Evolutionary conservation across 2,113 vertebrate genomes (phyloP).

Genomic region (Mandrillus leucophaeus): DNA sequence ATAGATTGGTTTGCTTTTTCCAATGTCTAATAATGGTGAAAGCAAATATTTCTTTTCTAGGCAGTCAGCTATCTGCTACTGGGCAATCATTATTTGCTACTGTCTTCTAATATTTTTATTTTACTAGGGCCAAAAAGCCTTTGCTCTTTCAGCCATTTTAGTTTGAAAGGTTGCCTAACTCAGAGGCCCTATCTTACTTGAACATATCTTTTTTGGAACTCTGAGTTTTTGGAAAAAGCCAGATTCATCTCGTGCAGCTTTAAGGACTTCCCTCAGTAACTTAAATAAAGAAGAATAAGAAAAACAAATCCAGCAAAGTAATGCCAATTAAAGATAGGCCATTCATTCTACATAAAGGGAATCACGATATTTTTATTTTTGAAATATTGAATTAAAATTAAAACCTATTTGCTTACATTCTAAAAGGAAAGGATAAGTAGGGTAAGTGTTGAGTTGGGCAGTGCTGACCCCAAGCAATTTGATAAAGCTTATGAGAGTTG

Average conservation of each 20-base stretch:
- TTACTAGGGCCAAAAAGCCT: neutral
- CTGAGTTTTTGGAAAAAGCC: neutral
- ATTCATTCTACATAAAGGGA: neutral
- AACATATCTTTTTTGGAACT: neutral
- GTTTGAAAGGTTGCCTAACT: neutral
- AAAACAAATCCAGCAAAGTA: neutral
- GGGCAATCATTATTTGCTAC: neutral
- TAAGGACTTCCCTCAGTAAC: neutral
- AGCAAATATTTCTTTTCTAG: neutral
- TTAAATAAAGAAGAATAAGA: neutral
- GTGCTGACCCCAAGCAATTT: neutral
- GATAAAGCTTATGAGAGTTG: neutral
- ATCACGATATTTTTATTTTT: conserved; percentile 8
- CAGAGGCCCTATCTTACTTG: neutral
- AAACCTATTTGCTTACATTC: neutral
- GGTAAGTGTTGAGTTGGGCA: neutral
- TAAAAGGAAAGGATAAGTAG: neutral
- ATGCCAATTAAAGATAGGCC: neutral
- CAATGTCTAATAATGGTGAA: neutral
- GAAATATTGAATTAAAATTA: neutral
- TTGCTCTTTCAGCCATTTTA: neutral
- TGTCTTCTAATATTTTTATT: neutral
- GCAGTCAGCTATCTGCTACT: neutral
- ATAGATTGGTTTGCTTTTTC: neutral
- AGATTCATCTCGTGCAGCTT: neutral